Evolutionary conservation across 2,888 invertebrate genomes (phyloP).

Genomic region (Nomada ferruginata): DNA sequence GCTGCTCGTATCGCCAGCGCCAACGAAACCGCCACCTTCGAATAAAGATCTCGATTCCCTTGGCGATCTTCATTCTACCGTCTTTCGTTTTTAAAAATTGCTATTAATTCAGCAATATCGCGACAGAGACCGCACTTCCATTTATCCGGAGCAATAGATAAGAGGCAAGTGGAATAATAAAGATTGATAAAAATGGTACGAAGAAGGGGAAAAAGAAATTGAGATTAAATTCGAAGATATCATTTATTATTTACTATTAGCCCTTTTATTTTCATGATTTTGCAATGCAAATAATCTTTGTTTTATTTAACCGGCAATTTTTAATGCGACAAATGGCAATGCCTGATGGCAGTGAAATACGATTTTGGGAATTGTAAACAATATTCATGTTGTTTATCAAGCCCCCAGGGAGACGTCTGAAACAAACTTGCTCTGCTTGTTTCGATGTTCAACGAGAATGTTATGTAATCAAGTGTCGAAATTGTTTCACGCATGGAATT

Average conservation of each 20-base stretch:
- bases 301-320: no score
- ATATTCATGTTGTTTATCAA: neutral
- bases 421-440: slow-evolving; percentile 9
- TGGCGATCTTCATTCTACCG: slow-evolving; percentile 5
- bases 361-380: neutral
- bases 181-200: no score
- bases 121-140: no score
- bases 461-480: slow-evolving; percentile 23
- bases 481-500: slow-evolving; percentile 4
- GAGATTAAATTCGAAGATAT: no score
- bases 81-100: slow-evolving; percentile 5
- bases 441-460: slow-evolving; percentile 17
- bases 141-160: no score
- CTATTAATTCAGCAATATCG: slow-evolving; percentile 12
- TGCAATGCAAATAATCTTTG: no score
- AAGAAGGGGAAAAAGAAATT: no score
- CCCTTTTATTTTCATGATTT: no score
- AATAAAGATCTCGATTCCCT: slow-evolving; percentile 26
- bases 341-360: no score
- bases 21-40: slow-evolving; percentile 33
- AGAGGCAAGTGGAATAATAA: no score
- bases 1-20: slow-evolving; percentile 34
- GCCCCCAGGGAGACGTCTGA: neutral
- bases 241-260: no score
- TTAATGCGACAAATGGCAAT: no score